phyloP scores from a whole-genome alignment of 1,140 invertebrate genomes.

The Dendroctonus valens region DNA sequence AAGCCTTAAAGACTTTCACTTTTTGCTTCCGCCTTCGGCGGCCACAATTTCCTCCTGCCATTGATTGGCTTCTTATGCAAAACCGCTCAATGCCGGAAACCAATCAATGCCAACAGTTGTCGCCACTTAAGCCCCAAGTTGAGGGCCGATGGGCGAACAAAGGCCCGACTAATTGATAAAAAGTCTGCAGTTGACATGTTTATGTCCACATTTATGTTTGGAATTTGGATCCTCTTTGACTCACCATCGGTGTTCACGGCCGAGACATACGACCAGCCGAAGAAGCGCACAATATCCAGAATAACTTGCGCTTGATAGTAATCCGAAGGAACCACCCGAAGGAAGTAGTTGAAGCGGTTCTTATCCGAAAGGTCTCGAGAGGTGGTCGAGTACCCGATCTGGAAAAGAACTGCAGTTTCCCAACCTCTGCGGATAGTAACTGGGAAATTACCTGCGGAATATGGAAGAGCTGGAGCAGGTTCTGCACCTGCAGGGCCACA shows the following conservation, averaged over 20 bases:
- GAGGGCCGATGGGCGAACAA: too few relatives aligned
- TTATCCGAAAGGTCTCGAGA: constrained; percentile 76
- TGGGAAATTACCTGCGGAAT: constrained; percentile 54
- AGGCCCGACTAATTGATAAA: too few relatives aligned
- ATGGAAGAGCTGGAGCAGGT: constrained; percentile 71
- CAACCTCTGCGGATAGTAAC: too few relatives aligned
- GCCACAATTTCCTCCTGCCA: too few relatives aligned
- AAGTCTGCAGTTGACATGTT: too few relatives aligned
- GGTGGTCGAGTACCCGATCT: constrained; percentile 73
- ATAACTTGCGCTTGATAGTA: constrained; percentile 77
- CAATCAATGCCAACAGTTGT: too few relatives aligned
- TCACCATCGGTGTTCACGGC: constrained; percentile 80
- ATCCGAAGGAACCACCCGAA: constrained; percentile 81
- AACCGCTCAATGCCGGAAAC: too few relatives aligned
- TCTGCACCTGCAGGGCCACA: constrained; percentile 75
- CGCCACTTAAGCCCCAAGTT: too few relatives aligned
- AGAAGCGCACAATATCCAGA: constrained; percentile 66
- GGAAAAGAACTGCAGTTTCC: neutral
- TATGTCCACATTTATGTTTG: too few relatives aligned
- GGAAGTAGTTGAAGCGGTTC: constrained; percentile 73
- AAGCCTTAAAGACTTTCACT: neutral
- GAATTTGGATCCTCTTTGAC: constrained; percentile 9
- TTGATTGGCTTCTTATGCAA: too few relatives aligned
- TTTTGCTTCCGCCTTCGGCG: neutral
- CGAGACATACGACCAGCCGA: constrained; percentile 84